Evolutionary conservation across 2,797 vertebrate species (phyloP), one percentile per base, ranked within the genome.

Genomic region (Manis pentadactyla): DNA sequence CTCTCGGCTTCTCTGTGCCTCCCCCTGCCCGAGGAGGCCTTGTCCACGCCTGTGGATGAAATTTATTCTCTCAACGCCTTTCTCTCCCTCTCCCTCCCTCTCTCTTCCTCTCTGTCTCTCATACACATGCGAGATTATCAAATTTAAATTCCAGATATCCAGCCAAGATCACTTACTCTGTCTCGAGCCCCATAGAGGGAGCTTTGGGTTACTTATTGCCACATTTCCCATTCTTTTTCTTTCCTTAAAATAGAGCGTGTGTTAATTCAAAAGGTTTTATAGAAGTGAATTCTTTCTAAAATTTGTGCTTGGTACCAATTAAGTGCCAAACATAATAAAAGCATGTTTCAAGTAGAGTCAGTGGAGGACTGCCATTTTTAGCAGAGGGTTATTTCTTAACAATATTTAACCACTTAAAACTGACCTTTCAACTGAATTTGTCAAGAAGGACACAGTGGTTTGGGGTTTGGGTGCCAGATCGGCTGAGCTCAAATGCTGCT

Each of bases 211-310:
- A 37, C 31, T n/a, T 64, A 39, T 27, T n/a, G 29, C 15, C 8
- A 77, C 51, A 34, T 51, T 42, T 53, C n/a, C 51, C 59, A 55
- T 13, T 55, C 34, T 12, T 77, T 75, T 92, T 83, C 73, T 63
- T 87, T 61, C 66, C 19, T 88, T 42, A 73, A 87, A 81, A 63
- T 46, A 42, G 37, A 87, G 37, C 57, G 14, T 61, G 25, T 74
- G 66, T 74, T 83, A 75, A 94, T 71, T 89, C 34, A 81, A 89
- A 93, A 53, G 29, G 15, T 49, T 85, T 79, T 23, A 59, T 46
- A 92, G 25, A 31, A 51, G 10, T 92, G 27, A 93, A 95, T 82
- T 82, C 23, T 95, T 53, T 93, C 77, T 77, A 82, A 92, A 59
- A 81, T 74, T 71, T 3, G 12, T 69, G 63, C 77, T 77, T 91